Conservation (phyloP, 92 coral and sea anemone genomes). For the Diadumene lineata region DNA sequence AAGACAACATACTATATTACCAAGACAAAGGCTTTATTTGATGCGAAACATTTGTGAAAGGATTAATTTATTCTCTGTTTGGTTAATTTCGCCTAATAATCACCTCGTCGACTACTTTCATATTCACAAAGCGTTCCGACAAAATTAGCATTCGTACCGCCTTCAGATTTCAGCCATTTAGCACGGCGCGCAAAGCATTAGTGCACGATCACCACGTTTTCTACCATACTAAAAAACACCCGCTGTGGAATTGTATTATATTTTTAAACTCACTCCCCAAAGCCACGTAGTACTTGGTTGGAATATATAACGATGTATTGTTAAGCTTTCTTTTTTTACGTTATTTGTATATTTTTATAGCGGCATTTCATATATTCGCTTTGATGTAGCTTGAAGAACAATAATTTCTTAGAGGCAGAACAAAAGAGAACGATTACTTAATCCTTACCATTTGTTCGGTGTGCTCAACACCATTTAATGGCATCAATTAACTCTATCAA, state of each 20-base stretch:
- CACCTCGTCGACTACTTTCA: slow-evolving; percentile 67
- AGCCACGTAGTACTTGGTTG: background rate
- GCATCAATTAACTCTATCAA: slow-evolving; percentile 47
- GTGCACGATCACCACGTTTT: slow-evolving; percentile 16
- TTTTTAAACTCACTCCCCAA: background rate
- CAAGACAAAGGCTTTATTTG: slow-evolving; percentile 70
- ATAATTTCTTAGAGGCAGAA: slow-evolving; percentile 61
- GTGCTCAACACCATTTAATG: slow-evolving; percentile 34
- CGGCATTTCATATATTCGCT: slow-evolving; percentile 72
- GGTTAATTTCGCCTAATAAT: slow-evolving; percentile 85
- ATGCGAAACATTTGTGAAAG: slow-evolving; percentile 81
- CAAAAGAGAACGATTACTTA: slow-evolving; percentile 83
- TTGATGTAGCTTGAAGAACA: slow-evolving; percentile 76
- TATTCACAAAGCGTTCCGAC: slow-evolving; percentile 85
- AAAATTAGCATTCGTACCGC: slow-evolving; percentile 49
- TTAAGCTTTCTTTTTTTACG: slow-evolving; percentile 2
- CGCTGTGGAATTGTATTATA: background rate
- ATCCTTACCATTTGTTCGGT: slow-evolving; percentile 69
- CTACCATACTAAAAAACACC: background rate
- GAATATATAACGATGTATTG: background rate
- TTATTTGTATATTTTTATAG: slow-evolving; percentile 33
- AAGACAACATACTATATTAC: slow-evolving; percentile 46
- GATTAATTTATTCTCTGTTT: slow-evolving; percentile 89
- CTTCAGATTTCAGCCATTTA: slow-evolving; percentile 25
- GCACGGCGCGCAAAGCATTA: slow-evolving; percentile 30